Conservation (phyloP, 2,888 invertebrate species). For the Amiota communis region DNA sequence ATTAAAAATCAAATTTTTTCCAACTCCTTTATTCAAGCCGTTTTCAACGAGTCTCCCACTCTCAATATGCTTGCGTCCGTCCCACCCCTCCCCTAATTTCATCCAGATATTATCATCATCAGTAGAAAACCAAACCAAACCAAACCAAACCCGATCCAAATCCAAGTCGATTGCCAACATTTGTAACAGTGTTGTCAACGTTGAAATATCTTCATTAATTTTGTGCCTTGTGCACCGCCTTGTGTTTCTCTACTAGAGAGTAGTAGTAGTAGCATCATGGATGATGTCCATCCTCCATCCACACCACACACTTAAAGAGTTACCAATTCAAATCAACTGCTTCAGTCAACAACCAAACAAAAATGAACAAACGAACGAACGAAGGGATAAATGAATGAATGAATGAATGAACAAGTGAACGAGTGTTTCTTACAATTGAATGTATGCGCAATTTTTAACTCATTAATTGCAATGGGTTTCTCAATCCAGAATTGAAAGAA, state of each 20-base stretch:
- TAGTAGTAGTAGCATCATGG: too few species aligned
- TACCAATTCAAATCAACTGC: neutral
- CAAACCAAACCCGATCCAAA: conserved; percentile 33
- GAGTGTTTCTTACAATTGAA: conserved; percentile 51
- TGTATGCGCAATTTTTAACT: conserved; percentile 63
- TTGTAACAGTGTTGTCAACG: conserved; percentile 25
- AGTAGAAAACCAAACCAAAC: conserved; percentile 5
- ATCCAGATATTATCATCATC: neutral
- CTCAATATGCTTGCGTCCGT: too few species aligned
- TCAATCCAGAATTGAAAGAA: neutral
- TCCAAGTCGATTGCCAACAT: conserved; percentile 13
- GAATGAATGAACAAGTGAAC: neutral
- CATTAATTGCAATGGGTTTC: conserved; percentile 61
- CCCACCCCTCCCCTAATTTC: too few species aligned
- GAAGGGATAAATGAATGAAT: too few species aligned
- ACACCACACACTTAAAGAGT: too few species aligned
- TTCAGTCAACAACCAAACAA: neutral
- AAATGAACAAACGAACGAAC: too few species aligned
- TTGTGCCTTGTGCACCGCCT: conserved; percentile 36
- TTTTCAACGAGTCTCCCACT: neutral
- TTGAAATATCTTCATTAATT: conserved; percentile 64
- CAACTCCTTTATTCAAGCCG: conserved; percentile 48
- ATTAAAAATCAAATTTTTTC: conserved; percentile 60
- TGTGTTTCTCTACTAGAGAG: too few species aligned
- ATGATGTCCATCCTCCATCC: too few species aligned